phyloP scores from a whole-genome alignment of 2,888 invertebrate genomes.

The Tineola bisselliella region DNA sequence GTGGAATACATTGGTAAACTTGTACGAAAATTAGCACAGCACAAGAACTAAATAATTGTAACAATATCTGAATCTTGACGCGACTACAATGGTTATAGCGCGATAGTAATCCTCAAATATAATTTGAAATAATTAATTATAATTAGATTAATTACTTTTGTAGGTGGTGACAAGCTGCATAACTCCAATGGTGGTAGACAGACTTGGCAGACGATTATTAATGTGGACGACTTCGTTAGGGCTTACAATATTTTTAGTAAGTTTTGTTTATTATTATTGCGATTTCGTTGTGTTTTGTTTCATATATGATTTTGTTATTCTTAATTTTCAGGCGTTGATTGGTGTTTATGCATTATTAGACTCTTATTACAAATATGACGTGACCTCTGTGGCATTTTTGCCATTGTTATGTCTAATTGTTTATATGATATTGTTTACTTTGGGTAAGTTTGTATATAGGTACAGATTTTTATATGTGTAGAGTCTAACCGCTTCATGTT shows the following conservation, averaged over 20 bases:
- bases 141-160: conserved; percentile 31
- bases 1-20: too few species aligned
- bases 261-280: too few species aligned
- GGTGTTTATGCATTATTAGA: conserved; percentile 54
- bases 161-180: conserved; percentile 77
- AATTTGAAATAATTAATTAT: too few species aligned
- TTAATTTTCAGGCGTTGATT: conserved; percentile 38
- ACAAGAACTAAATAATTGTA: too few species aligned
- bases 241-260: conserved; percentile 71
- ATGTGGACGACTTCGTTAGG: conserved; percentile 77
- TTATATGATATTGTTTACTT: conserved; percentile 56
- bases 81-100: too few species aligned
- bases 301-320: too few species aligned
- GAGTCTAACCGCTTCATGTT: too few species aligned
- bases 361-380: conserved; percentile 45
- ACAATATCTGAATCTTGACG: too few species aligned
- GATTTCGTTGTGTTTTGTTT: too few species aligned
- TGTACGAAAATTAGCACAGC: too few species aligned
- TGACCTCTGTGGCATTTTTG: conserved; percentile 42
- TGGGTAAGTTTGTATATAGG: conserved; percentile 47
- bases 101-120: too few species aligned
- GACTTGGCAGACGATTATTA: conserved; percentile 77
- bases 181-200: conserved; percentile 79
- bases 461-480: too few species aligned
- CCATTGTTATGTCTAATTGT: conserved; percentile 51